Conservation (phyloP, 2,888 invertebrate species). For the Steinernema scapterisci region DNA sequence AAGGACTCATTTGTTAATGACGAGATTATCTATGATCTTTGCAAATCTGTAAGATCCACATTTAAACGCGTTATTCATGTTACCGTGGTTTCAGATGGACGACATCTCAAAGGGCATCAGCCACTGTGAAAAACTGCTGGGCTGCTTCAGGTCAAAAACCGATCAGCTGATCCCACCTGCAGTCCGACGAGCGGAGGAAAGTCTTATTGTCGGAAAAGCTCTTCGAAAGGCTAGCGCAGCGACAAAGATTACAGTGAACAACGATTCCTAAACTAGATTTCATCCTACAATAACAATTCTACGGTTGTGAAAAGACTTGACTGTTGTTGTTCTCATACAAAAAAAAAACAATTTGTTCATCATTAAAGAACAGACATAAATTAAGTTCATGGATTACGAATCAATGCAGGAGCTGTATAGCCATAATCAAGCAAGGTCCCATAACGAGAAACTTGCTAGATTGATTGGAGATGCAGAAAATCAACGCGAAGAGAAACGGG, state of each 20-base stretch:
- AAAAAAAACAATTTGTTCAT: too few relatives aligned
- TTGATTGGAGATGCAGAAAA: too few relatives aligned
- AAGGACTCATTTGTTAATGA: slow-evolving; percentile 88
- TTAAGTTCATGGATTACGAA: too few relatives aligned
- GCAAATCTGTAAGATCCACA: slow-evolving; percentile 68
- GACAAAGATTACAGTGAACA: background rate
- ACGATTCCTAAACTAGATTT: background rate
- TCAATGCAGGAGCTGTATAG: too few relatives aligned
- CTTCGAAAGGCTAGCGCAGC: slow-evolving; percentile 36
- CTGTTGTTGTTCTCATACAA: too few relatives aligned
- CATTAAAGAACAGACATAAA: too few relatives aligned
- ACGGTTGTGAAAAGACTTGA: too few relatives aligned
- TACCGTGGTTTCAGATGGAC: slow-evolving; percentile 60
- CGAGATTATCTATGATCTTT: slow-evolving; percentile 85
- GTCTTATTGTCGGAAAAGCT: slow-evolving; percentile 49
- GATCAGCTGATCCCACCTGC: slow-evolving; percentile 63
- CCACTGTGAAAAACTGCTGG: slow-evolving; percentile 65
- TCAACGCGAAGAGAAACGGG: too few relatives aligned
- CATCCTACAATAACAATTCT: background rate
- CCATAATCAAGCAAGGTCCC: too few relatives aligned
- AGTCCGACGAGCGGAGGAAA: slow-evolving; percentile 63
- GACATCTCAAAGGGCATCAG: slow-evolving; percentile 59
- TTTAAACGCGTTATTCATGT: slow-evolving; percentile 15
- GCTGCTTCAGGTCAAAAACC: slow-evolving; percentile 64
- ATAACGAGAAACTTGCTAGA: too few relatives aligned